Evolutionary conservation across 1,140 invertebrate species (phyloP), one percentile per base, ranked within the genome.

Genomic region (Pemphigus obesinymphae): DNA sequence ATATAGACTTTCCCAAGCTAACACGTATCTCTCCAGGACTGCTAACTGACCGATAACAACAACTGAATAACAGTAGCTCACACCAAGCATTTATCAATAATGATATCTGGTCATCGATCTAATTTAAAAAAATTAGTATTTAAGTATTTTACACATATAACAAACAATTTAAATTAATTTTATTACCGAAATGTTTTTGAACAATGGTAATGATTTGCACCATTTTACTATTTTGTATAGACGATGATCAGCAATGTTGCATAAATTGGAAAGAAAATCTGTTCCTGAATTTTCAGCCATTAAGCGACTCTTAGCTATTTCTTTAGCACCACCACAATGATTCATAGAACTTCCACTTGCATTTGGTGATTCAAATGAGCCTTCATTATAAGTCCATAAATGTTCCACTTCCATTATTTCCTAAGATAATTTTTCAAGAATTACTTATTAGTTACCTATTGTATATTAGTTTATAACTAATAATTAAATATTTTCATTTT

Each of bases 221-320:
- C 97, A 99, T 86, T 97, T 97, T 78, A 99, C 97, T 84, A 99
- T 97, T 89, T 98, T 97, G 87, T 98, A 98, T 1, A 99, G 90
- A 48, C 96, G 89, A 87, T 97, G 94, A 88, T 99, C 97, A 53
- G 96, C 96, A 82, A 98, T 96, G 86, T 95, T 94, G 88, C 95
- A 96, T 84, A 97, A 89, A 87, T 95, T 95, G 0, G 93, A 93
- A 43, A 96, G 89, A 86, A 95, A 93, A 88, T 96, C 94, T 0
- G 92, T 92, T 87, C 91, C 83, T 55, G 66, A 55, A 45, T 84
- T 82, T 37, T 70, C 72, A 34, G 70, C 37, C 40, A 63, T 82
- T 37, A 76, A 48, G 10, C 82, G 93, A 40, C 89, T 89, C 63
- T 89, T 89, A 15, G 87, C 84, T 82, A 87, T 86, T 40, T 90